Percentiles rank a stretch among this genome's conserved stretches.
phyloP scores from a whole-genome alignment of 2,888 invertebrate genomes.

The Eustalomyia histrio region DNA sequence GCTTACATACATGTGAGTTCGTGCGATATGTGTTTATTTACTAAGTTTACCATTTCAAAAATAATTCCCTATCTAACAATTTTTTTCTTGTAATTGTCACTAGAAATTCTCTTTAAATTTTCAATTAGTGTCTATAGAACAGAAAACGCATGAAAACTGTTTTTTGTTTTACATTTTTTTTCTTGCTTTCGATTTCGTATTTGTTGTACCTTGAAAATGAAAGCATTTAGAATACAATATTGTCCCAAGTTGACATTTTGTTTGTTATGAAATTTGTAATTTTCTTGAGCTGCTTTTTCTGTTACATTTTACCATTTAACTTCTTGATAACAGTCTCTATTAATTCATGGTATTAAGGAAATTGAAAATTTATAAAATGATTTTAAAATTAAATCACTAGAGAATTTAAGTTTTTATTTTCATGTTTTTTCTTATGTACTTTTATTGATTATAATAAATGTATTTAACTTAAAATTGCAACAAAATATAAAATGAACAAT shows the following conservation, averaged over 20 bases:
- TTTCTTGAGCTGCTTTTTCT: background rate
- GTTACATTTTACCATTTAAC: no score
- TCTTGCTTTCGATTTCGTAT: background rate
- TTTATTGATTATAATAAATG: no score
- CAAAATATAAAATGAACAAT: no score
- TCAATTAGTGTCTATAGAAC: background rate
- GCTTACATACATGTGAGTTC: background rate
- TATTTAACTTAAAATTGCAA: no score
- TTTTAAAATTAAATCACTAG: constrained; percentile 17
- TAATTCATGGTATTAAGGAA: constrained; percentile 4
- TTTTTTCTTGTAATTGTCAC: background rate
- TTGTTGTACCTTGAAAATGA: constrained; percentile 2
- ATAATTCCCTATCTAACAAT: constrained; percentile 18
- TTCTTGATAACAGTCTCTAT: no score
- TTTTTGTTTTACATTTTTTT: background rate
- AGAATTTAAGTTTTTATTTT: background rate
- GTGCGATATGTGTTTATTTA: background rate
- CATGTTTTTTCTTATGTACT: no score
- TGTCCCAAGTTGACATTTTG: constrained; percentile 65
- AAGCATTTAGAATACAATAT: constrained; percentile 14
- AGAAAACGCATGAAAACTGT: background rate
- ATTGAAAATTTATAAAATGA: constrained; percentile 3
- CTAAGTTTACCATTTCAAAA: background rate
- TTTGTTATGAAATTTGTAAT: constrained; percentile 30
- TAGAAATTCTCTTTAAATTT: background rate